A percentile compares a stretch with the other conserved stretches of the same genome.
These are phyloP conservation scores for Drosophila micromelanica DNA, from an alignment of 1,140 invertebrate species.

Conservation along the genomic window DNA sequence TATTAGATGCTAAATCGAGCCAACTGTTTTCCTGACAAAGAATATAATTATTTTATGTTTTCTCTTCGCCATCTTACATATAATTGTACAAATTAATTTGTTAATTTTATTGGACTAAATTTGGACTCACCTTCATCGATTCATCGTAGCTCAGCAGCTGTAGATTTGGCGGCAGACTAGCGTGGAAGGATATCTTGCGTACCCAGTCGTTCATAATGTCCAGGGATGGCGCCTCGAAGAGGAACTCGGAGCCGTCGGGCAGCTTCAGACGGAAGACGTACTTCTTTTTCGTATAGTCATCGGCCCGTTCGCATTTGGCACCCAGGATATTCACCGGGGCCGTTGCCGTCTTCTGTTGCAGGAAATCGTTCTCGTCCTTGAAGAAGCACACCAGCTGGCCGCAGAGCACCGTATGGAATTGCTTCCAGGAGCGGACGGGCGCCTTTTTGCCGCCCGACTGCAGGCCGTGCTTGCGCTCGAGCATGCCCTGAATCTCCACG, in stretches of 20 bases:
- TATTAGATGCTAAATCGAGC: too few species aligned
- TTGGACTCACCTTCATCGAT: constrained; percentile 76
- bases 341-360: constrained; percentile 93
- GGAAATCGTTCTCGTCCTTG: constrained; percentile 96
- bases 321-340: constrained; percentile 96
- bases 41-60: too few species aligned
- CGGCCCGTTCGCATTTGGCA: constrained; percentile 91
- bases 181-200: constrained; percentile 96
- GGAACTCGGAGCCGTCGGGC: constrained; percentile 96
- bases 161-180: constrained; percentile 94
- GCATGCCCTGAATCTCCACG: constrained; percentile 94
- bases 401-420: constrained; percentile 97
- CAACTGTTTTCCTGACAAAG: too few species aligned
- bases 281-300: constrained; percentile 98
- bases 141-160: constrained; percentile 94
- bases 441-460: constrained; percentile 97
- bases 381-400: constrained; percentile 99
- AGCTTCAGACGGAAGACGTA: constrained; percentile 95
- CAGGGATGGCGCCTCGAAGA: constrained; percentile 91
- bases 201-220: constrained; percentile 96
- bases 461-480: constrained; percentile 98
- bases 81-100: too few species aligned
- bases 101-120: too few species aligned
- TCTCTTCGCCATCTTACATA: too few species aligned
- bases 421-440: constrained; percentile 97